phyloP scores from a whole-genome alignment of 1,140 invertebrate species.

The Hetaerina americana region DNA sequence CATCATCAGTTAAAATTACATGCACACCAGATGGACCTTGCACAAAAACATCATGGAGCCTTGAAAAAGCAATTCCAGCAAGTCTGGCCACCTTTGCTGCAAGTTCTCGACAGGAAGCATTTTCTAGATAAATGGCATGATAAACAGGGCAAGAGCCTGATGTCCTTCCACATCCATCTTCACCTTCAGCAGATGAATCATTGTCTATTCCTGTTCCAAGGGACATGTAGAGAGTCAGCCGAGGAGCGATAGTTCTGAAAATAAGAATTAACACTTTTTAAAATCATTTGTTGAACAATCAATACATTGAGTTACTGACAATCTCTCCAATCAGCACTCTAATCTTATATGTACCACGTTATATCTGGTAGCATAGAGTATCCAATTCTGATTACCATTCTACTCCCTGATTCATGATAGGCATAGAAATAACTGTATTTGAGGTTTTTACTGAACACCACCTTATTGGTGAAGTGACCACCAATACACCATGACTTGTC shows the following conservation, averaged over 20 bases:
- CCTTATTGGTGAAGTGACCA: no score
- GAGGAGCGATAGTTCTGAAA: conserved; percentile 52
- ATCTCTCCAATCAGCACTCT: no score
- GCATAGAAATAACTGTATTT: no score
- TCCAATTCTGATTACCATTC: no score
- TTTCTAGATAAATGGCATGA: conserved; percentile 65
- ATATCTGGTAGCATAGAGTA: no score
- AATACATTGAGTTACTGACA: no score
- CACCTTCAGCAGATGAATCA: background rate
- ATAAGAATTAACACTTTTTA: no score
- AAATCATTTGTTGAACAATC: no score
- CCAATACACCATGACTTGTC: no score
- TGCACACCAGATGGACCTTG: conserved; percentile 61
- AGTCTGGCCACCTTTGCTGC: conserved; percentile 47
- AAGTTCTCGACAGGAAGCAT: conserved; percentile 49
- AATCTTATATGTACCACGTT: no score
- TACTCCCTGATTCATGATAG: no score
- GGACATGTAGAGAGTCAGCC: conserved; percentile 67
- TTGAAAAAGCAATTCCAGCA: conserved; percentile 38
- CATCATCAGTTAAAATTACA: conserved; percentile 59
- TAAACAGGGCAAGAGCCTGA: conserved; percentile 39
- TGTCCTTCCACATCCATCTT: background rate
- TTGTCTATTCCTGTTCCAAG: conserved; percentile 35
- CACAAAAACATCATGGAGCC: conserved; percentile 50
- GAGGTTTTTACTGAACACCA: no score